Evolutionary conservation across 2,797 vertebrate genomes (phyloP), one percentile per base, ranked within the genome.

Genomic region (Tragelaphus eurycerus): DNA sequence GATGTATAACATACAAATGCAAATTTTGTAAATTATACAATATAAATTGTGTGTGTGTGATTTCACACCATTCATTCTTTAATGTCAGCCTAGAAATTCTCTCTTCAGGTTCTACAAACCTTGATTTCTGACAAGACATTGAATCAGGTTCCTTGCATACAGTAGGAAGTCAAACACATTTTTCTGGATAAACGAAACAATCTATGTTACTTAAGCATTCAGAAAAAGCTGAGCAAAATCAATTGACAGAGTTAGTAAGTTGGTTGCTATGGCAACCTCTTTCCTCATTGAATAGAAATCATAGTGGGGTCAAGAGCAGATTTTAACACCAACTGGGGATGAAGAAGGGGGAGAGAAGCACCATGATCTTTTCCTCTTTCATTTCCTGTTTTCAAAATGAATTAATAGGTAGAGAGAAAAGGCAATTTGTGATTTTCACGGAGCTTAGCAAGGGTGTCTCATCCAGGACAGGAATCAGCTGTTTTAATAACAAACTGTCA

Each of bases 181-280:
- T 81, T 86, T 96, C 17, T 82, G 85, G 27, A 90, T 97, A 90
- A 93, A 86, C 92, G n/a, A 93, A 96, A 76, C 8, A 92, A 71
- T 78, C 19, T 46, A 19, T 85, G 21, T 87, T 89, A 89, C 83
- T 91, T 64, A 52, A 67, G n/a, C 83, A 89, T 92, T 95, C 25
- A 86, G 86, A 52, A 82, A 95, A 96, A 92, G 57, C 74, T 93
- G 52, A 91, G 60, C 12, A 90, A 95, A 97, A n/a, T 92, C 82
- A 96, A 50, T 54, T 17, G 13, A 92, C 54, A 43, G 64, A 93
- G 48, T 67, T 82, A 50, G 48, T 90, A 90, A 93, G 81, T 87
- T 74, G 43, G 92, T 97, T 97, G 84, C 67, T 92, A 95, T 93
- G 85, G 59, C 59, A 60, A 29, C 27, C 27, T 60, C 59, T 29